A percentile compares a stretch with the other conserved stretches of the same genome.
Conservation (phyloP, 2,797 vertebrate species). For the Spinus pinus region DNA sequence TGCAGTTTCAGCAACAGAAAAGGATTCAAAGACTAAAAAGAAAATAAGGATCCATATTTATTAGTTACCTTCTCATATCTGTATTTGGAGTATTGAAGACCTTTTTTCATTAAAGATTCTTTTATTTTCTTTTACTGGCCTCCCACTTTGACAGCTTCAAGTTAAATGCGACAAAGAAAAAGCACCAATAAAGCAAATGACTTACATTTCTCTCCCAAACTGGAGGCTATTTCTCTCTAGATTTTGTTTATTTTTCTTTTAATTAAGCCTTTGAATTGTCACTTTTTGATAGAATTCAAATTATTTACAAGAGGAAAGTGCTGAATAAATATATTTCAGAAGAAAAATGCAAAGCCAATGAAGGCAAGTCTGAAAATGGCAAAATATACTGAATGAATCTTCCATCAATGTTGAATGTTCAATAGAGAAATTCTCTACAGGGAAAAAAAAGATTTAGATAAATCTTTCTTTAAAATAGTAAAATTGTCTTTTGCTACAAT, state of each 20-base stretch:
- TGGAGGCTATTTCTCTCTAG: not conserved
- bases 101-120: not conserved
- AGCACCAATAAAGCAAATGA: not conserved
- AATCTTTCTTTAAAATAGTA: not conserved
- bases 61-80: not conserved
- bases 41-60: not conserved
- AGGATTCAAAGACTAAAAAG: not conserved
- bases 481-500: not conserved
- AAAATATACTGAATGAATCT: not conserved
- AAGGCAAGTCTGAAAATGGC: not conserved
- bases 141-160: not conserved
- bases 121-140: not conserved
- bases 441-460: not conserved
- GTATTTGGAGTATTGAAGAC: not conserved
- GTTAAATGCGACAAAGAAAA: not conserved
- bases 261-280: not conserved
- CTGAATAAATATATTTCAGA: not conserved
- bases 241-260: not conserved
- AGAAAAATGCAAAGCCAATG: not conserved
- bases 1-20: not conserved
- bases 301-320: not conserved
- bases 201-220: not conserved
- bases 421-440: not conserved
- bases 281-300: not conserved
- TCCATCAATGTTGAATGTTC: not conserved